Conservation (phyloP, 2,797 vertebrate genomes). For the Urophycis tenuis region DNA sequence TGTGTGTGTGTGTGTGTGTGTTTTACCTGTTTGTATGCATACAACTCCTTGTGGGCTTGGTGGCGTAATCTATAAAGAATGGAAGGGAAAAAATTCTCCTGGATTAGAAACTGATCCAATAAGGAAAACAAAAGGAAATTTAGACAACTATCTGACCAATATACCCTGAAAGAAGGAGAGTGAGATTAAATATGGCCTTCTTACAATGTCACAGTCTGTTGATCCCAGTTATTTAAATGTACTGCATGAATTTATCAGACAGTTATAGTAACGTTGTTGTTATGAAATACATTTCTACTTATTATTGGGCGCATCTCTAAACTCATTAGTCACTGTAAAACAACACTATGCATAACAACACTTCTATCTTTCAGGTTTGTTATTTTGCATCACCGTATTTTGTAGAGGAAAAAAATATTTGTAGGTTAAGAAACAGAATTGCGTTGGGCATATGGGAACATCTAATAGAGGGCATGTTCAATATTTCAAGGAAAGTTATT, state of each 20-base stretch:
- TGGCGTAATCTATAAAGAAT: constrained; percentile 85
- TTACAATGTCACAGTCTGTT: not conserved
- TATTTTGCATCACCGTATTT: not conserved
- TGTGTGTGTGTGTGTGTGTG: not conserved
- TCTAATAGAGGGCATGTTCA: not conserved
- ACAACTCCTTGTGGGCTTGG: constrained; percentile 98
- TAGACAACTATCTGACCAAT: not conserved
- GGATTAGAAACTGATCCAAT: constrained; percentile 37
- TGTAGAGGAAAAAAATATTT: not conserved
- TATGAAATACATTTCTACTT: not conserved
- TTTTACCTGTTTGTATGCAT: constrained; percentile 98
- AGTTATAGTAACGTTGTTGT: too few relatives aligned
- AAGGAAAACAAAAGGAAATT: not conserved
- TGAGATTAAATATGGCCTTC: not conserved
- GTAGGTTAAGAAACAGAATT: not conserved
- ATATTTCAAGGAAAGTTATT: not conserved
- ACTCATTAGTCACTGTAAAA: too few relatives aligned
- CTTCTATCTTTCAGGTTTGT: not conserved
- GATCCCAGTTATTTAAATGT: not conserved
- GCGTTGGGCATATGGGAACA: not conserved
- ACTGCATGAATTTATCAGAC: not conserved
- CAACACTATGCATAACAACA: too few relatives aligned
- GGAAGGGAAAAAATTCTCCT: constrained; percentile 40
- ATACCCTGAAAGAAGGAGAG: not conserved
- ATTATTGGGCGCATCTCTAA: not conserved